phyloP scores from a whole-genome alignment of 2,113 vertebrate species.

The Martes martes region DNA sequence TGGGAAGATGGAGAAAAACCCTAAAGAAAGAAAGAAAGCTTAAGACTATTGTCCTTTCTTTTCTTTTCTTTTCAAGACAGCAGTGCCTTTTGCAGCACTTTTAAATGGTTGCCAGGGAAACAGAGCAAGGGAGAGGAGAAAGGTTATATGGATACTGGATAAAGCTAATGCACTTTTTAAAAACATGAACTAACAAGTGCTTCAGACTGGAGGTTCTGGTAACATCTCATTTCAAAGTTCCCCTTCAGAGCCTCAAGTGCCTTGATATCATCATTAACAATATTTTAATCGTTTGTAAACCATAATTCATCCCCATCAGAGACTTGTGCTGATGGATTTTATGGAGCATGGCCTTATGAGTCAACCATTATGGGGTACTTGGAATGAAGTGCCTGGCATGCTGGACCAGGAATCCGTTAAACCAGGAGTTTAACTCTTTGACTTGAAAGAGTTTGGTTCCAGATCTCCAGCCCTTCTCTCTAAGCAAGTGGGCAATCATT shows the following conservation, averaged over 20 bases:
- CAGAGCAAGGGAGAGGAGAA: slow-evolving; percentile 82
- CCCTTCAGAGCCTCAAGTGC: slow-evolving; percentile 62
- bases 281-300: slow-evolving; percentile 79
- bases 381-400: slow-evolving; percentile 48
- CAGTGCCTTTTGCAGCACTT: slow-evolving; percentile 82
- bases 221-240: slow-evolving; percentile 73
- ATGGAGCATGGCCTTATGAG: slow-evolving; percentile 59
- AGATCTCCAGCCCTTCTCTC: not conserved
- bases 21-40: slow-evolving; percentile 45
- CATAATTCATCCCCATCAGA: slow-evolving; percentile 78
- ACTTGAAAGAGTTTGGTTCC: not conserved
- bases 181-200: slow-evolving; percentile 81
- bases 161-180: slow-evolving; percentile 83
- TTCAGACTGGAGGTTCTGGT: slow-evolving; percentile 75
- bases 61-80: slow-evolving; percentile 75
- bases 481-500: not conserved
- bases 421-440: not conserved
- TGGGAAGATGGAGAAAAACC: not conserved
- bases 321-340: slow-evolving; percentile 69
- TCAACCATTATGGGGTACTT: not conserved
- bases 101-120: slow-evolving; percentile 87
- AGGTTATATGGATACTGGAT: slow-evolving; percentile 84
- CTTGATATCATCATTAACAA: slow-evolving; percentile 76
- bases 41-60: slow-evolving; percentile 72
- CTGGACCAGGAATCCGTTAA: not conserved